Evolutionary conservation across 2,797 vertebrate species (phyloP).

Genomic region (Pantherophis alleghaniensis): DNA sequence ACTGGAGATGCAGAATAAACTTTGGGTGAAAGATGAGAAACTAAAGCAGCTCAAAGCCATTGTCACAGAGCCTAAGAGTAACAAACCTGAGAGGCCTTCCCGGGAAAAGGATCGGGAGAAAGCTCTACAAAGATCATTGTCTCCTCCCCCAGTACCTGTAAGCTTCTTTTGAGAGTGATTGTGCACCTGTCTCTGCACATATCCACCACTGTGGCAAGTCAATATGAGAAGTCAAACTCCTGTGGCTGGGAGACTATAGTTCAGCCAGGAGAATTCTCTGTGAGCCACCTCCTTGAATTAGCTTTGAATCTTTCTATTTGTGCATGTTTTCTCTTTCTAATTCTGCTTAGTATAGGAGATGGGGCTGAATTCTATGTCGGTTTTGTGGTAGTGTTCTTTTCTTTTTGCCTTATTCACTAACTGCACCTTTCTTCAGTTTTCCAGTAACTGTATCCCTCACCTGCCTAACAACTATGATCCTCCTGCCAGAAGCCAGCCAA

Average conservation of each 20-base stretch:
- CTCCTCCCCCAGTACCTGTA: slow-evolving; percentile 82
- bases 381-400: not conserved
- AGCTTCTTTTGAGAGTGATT: slow-evolving; percentile 48
- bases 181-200: rapidly evolving
- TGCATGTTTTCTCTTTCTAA: not conserved
- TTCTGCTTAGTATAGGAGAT: not conserved
- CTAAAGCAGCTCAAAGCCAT: slow-evolving; percentile 96
- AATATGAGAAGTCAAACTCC: rapidly evolving
- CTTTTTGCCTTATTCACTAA: slow-evolving; percentile 55
- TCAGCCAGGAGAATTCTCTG: not conserved
- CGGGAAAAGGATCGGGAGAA: slow-evolving; percentile 80
- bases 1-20: slow-evolving; percentile 97
- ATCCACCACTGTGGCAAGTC: rapidly evolving
- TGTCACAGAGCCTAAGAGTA: slow-evolving; percentile 81
- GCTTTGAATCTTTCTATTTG: not conserved
- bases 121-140: slow-evolving; percentile 75
- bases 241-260: not conserved
- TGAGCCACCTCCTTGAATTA: not conserved
- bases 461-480: slow-evolving; percentile 51
- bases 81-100: slow-evolving; percentile 80
- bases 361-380: not conserved
- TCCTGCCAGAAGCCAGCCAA: slow-evolving; percentile 66
- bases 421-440: slow-evolving; percentile 70
- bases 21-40: slow-evolving; percentile 98
- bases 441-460: slow-evolving; percentile 68